Evolutionary conservation across 2,797 vertebrate species (phyloP).

Genomic region (Cyprinella venusta): DNA sequence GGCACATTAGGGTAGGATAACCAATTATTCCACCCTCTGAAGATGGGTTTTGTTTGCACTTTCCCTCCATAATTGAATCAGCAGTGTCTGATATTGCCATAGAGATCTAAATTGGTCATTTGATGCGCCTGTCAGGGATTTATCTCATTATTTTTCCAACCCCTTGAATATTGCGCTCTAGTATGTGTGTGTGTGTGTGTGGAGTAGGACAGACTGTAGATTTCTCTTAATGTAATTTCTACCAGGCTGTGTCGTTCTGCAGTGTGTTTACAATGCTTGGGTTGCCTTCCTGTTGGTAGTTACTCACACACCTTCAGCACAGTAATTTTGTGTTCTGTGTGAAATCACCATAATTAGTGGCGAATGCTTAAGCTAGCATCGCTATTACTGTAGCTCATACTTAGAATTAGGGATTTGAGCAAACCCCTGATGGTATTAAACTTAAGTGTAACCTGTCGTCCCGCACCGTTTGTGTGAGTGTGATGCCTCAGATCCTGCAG

Average conservation of each 20-base stretch:
- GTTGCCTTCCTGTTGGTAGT: not conserved
- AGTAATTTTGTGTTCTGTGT: slow-evolving; percentile 13
- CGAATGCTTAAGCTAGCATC: slow-evolving; percentile 8
- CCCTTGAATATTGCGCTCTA: slow-evolving; percentile 37
- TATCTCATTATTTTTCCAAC: slow-evolving; percentile 39
- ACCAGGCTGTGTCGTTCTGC: not conserved
- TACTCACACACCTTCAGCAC: not conserved
- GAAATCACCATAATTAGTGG: not conserved
- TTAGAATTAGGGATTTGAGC: slow-evolving; percentile 18
- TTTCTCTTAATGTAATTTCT: slow-evolving; percentile 25
- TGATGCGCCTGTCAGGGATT: slow-evolving; percentile 40
- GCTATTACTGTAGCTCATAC: slow-evolving; percentile 5
- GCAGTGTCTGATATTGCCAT: slow-evolving; percentile 60
- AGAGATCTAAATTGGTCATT: slow-evolving; percentile 49
- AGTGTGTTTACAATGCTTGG: slow-evolving; percentile 1
- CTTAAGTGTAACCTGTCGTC: not conserved
- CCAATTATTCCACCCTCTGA: slow-evolving; percentile 65
- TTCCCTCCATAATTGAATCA: slow-evolving; percentile 62
- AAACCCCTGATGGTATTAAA: slow-evolving; percentile 2
- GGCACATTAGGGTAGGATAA: slow-evolving; percentile 70
- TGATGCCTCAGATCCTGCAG: not conserved
- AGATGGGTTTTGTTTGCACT: slow-evolving; percentile 62
- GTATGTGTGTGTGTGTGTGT: not conserved
- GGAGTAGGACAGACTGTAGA: not conserved
- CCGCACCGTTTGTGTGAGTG: not conserved